A percentile compares a stretch with the other conserved stretches of the same genome.
These are phyloP conservation scores for Hydrolagus affinis DNA, from an alignment of 2,113 vertebrate species.

Conservation along the genomic window DNA sequence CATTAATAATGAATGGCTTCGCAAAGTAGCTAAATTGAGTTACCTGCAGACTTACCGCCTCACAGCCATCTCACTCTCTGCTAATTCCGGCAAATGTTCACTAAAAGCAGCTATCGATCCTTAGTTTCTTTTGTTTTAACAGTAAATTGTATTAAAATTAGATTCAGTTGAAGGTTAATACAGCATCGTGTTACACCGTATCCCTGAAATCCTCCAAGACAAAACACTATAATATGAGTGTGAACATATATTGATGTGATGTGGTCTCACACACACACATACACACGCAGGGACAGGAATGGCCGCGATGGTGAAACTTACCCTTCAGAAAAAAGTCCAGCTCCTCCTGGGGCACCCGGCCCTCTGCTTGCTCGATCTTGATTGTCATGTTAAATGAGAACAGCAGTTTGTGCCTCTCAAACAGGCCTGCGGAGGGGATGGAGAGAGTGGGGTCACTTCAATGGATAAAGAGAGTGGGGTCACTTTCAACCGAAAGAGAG, in stretches of 20 bases:
- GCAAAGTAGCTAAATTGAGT: neutral
- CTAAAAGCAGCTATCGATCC: constrained; percentile 6
- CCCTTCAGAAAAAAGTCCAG: constrained; percentile 95
- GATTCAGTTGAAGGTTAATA: no score
- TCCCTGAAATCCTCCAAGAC: no score
- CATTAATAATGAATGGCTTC: neutral
- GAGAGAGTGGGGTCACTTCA: neutral
- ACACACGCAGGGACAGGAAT: neutral
- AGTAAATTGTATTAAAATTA: neutral
- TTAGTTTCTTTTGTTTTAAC: neutral
- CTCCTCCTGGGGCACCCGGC: constrained; percentile 74
- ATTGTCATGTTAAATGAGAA: constrained; percentile 90
- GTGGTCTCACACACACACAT: neutral
- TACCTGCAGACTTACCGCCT: neutral
- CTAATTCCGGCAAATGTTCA: neutral
- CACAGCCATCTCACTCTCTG: neutral
- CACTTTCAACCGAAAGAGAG: no score
- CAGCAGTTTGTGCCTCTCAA: constrained; percentile 87
- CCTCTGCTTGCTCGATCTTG: constrained; percentile 84
- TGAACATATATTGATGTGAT: no score
- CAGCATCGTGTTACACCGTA: no score
- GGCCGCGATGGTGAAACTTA: constrained; percentile 39
- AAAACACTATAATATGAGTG: no score
- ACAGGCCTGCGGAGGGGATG: constrained; percentile 61
- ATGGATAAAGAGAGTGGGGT: no score